Evolutionary conservation across 1,140 invertebrate genomes (phyloP), one percentile per base, ranked within the genome.

Genomic region (Hycleus phaleratus): DNA sequence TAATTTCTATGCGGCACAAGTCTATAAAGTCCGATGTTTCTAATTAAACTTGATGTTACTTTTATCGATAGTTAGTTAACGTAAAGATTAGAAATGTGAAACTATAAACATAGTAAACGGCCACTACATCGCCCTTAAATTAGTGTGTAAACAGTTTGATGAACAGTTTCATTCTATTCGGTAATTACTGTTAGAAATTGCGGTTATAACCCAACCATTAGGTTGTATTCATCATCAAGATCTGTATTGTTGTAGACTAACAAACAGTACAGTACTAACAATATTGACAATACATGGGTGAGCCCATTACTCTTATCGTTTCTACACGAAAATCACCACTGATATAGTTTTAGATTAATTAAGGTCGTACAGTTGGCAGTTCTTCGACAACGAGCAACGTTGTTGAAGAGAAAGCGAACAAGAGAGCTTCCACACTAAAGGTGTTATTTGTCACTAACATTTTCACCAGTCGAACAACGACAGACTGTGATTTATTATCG

Each of bases 141-240:
- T 45, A 53, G 38, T 46, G 51, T 53, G 51, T 53, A 53, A 53
- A 53, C 51, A 53, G 51, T 53, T 53, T 53, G 51, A 53, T 53
- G 51, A 53, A 53, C 51, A 44, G 51, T 53, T 11, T 7, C 32
- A 32, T 32, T 32, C 32, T 32, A 32, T 32, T 32, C 32, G 32
- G 32, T 32, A 32, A 32, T 32, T 32, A 32, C 4, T 32, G 32
- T 32, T 32, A 7, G 32, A 32, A 32, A 7, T 32, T 32, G 32
- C 32, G 32, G 32, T 32, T 32, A 32, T 32, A 32, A 32, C 32
- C 32, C 32, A 32, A 32, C 32, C 32, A 32, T 7, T 32, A 32
- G 32, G 7, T 7, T 4, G 32, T 32, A 32, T 4, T 18, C 18
- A 18, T 18, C 18, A 32, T 32, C 32, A 32, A 32, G 32, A 32